Conservation (phyloP, 2,797 vertebrate genomes). For the Fistularia tabacaria region DNA sequence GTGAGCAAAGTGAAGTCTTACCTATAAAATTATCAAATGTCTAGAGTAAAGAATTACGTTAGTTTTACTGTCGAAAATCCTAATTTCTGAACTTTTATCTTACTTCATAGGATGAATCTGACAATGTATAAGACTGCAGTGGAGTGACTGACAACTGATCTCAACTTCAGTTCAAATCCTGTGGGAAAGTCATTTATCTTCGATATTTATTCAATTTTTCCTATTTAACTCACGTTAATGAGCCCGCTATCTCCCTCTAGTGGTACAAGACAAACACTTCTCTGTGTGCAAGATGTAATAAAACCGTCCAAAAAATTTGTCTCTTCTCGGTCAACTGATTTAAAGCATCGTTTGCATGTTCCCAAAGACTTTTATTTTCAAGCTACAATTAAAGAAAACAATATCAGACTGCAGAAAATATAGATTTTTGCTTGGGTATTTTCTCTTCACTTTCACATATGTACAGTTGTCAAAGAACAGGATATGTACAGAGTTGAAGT, state of each 20-base stretch:
- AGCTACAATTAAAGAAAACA: slow-evolving; percentile 83
- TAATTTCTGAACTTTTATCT: no score
- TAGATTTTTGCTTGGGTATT: slow-evolving; percentile 80
- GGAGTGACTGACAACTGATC: slow-evolving; percentile 23
- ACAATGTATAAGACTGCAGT: slow-evolving; percentile 24
- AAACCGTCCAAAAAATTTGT: no score
- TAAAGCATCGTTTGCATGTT: slow-evolving; percentile 34
- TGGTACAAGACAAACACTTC: slow-evolving; percentile 38
- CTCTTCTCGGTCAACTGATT: not conserved
- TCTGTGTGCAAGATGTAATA: not conserved
- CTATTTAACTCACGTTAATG: slow-evolving; percentile 16
- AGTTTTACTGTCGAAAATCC: no score
- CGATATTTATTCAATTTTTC: slow-evolving; percentile 36
- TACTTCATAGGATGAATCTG: slow-evolving; percentile 64
- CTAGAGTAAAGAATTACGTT: not conserved
- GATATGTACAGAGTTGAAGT: slow-evolving; percentile 75
- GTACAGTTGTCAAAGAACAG: slow-evolving; percentile 79
- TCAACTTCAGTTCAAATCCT: not conserved
- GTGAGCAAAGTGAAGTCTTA: slow-evolving; percentile 33
- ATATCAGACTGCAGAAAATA: slow-evolving; percentile 83
- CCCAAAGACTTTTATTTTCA: slow-evolving; percentile 79
- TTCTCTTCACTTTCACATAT: slow-evolving; percentile 81
- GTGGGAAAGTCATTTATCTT: not conserved
- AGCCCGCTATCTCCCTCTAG: slow-evolving; percentile 49
- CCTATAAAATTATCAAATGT: not conserved